These are phyloP conservation scores for Porites australiensis DNA, from an alignment of 64 coral and sea anemone genomes.

Conservation along the genomic window DNA sequence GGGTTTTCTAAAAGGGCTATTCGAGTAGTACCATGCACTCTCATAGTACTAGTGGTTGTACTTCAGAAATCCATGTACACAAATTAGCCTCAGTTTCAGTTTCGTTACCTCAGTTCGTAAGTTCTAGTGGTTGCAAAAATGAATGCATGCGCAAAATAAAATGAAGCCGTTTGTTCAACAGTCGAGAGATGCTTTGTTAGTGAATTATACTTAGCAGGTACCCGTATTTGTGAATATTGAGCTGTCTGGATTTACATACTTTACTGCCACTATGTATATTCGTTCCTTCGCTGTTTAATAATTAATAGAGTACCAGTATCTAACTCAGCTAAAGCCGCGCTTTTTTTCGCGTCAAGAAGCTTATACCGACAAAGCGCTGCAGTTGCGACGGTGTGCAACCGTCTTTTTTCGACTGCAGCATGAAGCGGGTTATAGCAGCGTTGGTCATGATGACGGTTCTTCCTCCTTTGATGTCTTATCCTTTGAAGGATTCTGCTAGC, in stretches of 20 bases:
- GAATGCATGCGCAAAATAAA: too few relatives aligned
- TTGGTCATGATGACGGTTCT: neutral
- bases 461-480: neutral
- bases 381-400: neutral
- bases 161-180: neutral
- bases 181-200: neutral
- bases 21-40: too few relatives aligned
- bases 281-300: slow-evolving; percentile 1
- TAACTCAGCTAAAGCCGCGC: neutral
- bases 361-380: neutral
- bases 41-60: too few relatives aligned
- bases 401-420: neutral
- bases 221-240: neutral
- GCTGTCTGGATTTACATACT: slow-evolving; percentile 9
- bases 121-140: too few relatives aligned
- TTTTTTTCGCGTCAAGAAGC: neutral
- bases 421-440: neutral
- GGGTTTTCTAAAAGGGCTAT: too few relatives aligned
- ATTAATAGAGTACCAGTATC: slow-evolving; percentile 16
- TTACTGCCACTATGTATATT: neutral
- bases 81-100: too few relatives aligned
- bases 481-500: neutral
- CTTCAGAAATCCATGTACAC: too few relatives aligned
- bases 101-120: too few relatives aligned
- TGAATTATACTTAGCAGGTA: neutral